Evolutionary conservation across 53 echinoderm and acorn worm genomes (phyloP).

Genomic region (Arbacia lixula): DNA sequence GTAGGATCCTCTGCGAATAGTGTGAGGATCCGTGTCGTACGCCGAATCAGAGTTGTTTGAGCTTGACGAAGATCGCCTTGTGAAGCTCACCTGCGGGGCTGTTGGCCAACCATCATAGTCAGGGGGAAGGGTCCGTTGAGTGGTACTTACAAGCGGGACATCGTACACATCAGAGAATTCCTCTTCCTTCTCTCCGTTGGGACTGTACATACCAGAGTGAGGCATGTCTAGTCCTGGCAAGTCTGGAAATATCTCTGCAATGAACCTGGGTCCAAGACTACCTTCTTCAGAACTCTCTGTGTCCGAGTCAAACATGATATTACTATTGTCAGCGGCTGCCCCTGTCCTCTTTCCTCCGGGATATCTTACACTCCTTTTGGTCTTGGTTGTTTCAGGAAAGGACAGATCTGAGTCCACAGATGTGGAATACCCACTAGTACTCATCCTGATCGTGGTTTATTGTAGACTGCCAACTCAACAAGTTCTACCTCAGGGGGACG

Average conservation of each 20-base stretch:
- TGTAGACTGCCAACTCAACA: too few relatives aligned
- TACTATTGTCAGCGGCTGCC: background rate
- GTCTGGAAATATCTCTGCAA: background rate
- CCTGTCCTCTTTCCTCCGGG: slow-evolving; percentile 30
- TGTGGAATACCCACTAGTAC: slow-evolving; percentile 39
- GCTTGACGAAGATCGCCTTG: background rate
- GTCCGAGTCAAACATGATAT: slow-evolving; percentile 38
- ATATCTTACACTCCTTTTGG: too few relatives aligned
- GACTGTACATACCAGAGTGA: too few relatives aligned
- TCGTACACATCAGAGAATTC: background rate
- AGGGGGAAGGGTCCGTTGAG: too few relatives aligned
- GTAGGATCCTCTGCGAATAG: slow-evolving; percentile 2
- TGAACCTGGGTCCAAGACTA: slow-evolving; percentile 2
- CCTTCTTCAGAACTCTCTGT: slow-evolving; percentile 43
- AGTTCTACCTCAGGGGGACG: too few relatives aligned
- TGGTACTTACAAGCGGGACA: background rate
- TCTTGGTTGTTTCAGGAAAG: slow-evolving; percentile 12
- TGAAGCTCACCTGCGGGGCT: background rate
- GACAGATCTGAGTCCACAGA: slow-evolving; percentile 10
- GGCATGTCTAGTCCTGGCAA: too few relatives aligned
- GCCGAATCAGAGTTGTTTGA: background rate
- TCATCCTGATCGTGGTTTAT: slow-evolving; percentile 24
- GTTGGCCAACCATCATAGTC: background rate
- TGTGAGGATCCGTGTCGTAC: background rate
- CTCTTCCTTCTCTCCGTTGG: background rate